phyloP scores from a whole-genome alignment of 1,140 invertebrate species.

The Stegodyphus dumicola region DNA sequence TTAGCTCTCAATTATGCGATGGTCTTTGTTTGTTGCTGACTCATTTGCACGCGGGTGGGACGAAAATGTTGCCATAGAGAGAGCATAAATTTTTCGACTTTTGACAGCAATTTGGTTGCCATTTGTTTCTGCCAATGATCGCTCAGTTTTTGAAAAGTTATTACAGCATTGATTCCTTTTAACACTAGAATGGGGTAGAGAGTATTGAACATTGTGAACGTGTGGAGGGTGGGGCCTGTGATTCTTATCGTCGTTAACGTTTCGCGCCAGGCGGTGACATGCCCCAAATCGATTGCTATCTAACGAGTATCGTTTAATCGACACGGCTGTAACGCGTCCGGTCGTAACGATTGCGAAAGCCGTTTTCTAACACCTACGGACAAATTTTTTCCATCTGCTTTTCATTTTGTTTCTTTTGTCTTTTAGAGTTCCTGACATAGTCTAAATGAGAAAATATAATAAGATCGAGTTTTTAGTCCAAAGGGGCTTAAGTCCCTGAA shows the following conservation, averaged over 20 bases:
- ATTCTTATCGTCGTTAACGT: slow-evolving; percentile 42
- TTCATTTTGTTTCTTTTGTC: too few relatives aligned
- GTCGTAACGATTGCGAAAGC: slow-evolving; percentile 47
- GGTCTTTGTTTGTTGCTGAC: too few relatives aligned
- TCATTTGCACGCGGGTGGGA: too few relatives aligned
- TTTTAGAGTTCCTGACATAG: too few relatives aligned
- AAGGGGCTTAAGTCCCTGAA: too few relatives aligned
- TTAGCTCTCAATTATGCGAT: too few relatives aligned
- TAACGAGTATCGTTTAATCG: slow-evolving; percentile 58
- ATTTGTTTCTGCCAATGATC: slow-evolving; percentile 55
- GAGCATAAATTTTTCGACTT: slow-evolving; percentile 42
- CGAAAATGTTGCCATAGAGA: slow-evolving; percentile 30
- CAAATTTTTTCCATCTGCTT: too few relatives aligned
- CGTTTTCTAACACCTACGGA: slow-evolving; percentile 15
- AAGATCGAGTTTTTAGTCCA: too few relatives aligned
- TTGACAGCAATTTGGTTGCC: slow-evolving; percentile 53
- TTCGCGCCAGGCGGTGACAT: slow-evolving; percentile 49
- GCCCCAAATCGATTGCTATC: slow-evolving; percentile 48
- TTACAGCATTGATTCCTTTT: slow-evolving; percentile 52
- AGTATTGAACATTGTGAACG: neutral
- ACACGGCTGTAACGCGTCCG: slow-evolving; percentile 37
- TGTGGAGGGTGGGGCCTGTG: neutral
- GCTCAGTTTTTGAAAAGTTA: slow-evolving; percentile 52
- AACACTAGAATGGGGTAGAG: slow-evolving; percentile 5
- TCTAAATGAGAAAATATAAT: too few relatives aligned